Percentiles rank a stretch among this genome's conserved stretches.
Evolutionary conservation across 2,888 invertebrate genomes (phyloP).

Genomic region (Nasonovia ribisnigri): DNA sequence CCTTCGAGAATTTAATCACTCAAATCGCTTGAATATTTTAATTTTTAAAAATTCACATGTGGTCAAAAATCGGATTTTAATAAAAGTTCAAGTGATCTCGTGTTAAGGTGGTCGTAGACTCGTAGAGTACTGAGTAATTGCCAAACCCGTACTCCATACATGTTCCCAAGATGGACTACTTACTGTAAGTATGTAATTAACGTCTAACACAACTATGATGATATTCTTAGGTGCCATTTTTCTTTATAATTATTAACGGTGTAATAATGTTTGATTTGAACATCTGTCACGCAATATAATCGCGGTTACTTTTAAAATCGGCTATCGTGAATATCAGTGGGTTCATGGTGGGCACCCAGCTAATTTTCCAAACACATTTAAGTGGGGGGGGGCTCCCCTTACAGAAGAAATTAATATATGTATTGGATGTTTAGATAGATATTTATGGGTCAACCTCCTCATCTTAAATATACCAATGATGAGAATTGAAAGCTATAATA

Average conservation of each 20-base stretch:
- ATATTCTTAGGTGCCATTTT: background rate
- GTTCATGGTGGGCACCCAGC: too few relatives aligned
- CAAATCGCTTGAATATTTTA: background rate
- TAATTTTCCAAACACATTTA: too few relatives aligned
- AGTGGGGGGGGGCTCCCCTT: too few relatives aligned
- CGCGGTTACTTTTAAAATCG: background rate
- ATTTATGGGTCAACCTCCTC: too few relatives aligned
- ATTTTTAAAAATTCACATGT: background rate
- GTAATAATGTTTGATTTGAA: background rate
- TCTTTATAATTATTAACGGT: background rate
- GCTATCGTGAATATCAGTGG: background rate
- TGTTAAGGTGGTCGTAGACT: background rate
- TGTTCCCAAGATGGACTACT: background rate
- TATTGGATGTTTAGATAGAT: too few relatives aligned
- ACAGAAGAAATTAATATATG: too few relatives aligned
- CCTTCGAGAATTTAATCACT: too few relatives aligned
- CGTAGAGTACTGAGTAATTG: background rate
- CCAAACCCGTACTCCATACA: rapidly evolving
- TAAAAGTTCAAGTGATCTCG: background rate
- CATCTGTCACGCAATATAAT: background rate
- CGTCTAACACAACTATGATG: background rate
- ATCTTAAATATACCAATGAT: too few relatives aligned
- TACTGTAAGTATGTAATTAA: background rate
- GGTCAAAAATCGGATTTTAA: background rate
- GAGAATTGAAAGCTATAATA: too few relatives aligned